Evolutionary conservation across 2,888 invertebrate genomes (phyloP), one percentile per base, ranked within the genome.

Genomic region (Slavum lentiscoides): DNA sequence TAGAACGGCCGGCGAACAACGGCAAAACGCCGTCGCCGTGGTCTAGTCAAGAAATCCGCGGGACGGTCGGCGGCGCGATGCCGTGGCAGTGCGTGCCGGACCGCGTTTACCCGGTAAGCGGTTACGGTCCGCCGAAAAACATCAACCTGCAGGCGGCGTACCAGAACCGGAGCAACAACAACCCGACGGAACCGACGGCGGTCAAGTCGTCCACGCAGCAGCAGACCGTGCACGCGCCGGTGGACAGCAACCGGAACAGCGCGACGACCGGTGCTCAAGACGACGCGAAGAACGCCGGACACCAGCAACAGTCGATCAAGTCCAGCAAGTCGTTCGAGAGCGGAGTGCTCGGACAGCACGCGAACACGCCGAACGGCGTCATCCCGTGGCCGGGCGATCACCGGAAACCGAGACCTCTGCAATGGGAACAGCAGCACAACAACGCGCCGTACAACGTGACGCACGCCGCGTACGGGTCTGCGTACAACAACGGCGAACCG

Each of bases 41-140:
- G 83, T 81, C 83, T 17, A 83, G 83, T 68, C 83, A 83, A 8
- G 84, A 84, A 80, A 83, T 84, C 49, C 83, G 84, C 19, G 84
- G 84, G n/a, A 82, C 83, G 4, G 82, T 84, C 6, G 83, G 83
- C n/a, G 73, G 64, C 8, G 66, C 43, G 39, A 55, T 82, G 30
- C 83, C 84, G 4, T 83, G 83, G 83, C 83, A 83, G 8, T 76
- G 70, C 58, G 55, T 69, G 11, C 67, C 76, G 5, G 62, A 77
- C 39, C 59, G 61, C 59, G 59, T 80, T 8, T 69, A 70, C 61
- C 67, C 80, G 37, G 72, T 72, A 19, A 72, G 72, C 19, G 64
- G 76, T 55, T 74, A 70, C 74, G 74, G 69, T 23, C 61, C 70
- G 15, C 67, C 64, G 19, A 74, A 82, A 15, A 74, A 69, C 43